A percentile compares a stretch with the other conserved stretches of the same genome.
phyloP scores from a whole-genome alignment of 2,888 invertebrate species.

The Amphimallon solstitiale region DNA sequence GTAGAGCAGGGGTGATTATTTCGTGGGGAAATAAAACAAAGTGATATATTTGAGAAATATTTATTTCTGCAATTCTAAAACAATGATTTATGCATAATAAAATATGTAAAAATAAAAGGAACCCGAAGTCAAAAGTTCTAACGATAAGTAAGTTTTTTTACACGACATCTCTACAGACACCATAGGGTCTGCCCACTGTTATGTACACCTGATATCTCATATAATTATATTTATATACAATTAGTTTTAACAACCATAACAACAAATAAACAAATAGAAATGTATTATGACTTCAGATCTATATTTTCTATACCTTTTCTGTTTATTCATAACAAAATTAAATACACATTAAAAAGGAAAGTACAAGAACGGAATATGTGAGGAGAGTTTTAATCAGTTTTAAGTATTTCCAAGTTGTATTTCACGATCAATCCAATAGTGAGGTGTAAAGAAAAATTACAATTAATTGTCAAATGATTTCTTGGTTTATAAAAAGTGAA shows the following conservation, averaged over 20 bases:
- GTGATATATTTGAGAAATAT: conserved; percentile 39
- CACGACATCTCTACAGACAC: conserved; percentile 59
- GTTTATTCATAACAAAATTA: neutral
- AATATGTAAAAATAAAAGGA: conserved; percentile 61
- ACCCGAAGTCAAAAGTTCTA: conserved; percentile 59
- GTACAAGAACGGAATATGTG: neutral
- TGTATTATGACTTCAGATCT: conserved; percentile 55
- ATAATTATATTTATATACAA: conserved; percentile 54
- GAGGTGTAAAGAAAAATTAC: no score
- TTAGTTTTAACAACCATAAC: conserved; percentile 59
- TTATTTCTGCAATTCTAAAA: conserved; percentile 61
- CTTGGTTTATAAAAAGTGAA: no score
- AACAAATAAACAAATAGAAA: conserved; percentile 50
- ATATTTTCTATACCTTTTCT: conserved; percentile 8
- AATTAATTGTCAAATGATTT: no score
- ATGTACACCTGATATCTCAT: conserved; percentile 60
- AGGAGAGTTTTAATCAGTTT: neutral
- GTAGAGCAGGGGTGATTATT: no score
- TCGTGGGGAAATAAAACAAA: conserved; percentile 11
- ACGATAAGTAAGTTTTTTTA: conserved; percentile 51
- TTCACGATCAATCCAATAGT: no score
- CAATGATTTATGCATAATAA: conserved; percentile 62
- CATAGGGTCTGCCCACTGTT: conserved; percentile 62
- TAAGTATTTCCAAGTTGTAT: no score
- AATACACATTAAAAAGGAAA: neutral